Evolutionary conservation across 2,888 invertebrate genomes (phyloP), one percentile per base, ranked within the genome.

Genomic region (Augiades crinisus): DNA sequence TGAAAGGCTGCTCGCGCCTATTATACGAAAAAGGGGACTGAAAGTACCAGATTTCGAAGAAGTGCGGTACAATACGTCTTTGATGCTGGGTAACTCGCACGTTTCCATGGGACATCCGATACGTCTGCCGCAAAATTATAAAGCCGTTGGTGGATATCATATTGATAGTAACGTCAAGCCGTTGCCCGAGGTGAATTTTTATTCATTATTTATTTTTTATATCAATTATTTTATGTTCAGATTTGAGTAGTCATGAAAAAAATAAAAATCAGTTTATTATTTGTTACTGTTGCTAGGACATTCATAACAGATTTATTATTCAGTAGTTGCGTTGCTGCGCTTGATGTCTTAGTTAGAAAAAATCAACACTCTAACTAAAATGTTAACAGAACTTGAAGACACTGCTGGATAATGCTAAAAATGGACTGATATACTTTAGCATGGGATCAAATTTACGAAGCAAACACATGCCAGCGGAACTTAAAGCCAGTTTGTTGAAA

Each of bases 401-500:
- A 46, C 63, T 77, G 52, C 62, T 83, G 59, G 78, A 81, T 19
- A 64, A 63, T 2, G 68, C 81, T 1, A 63, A 70, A 21, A 47
- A 81, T 41, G 84, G 84, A 0, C 73, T 78, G 0, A 74, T 86
- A 24, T 78, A 73, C 61, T 84, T 87, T 59, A 84, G 81, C 54
- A 67, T 85, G 68, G 84, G 86, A 2, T 75, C 81, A 0, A 76
- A 72, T 38, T 59, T 80, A 12, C 65, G 70, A 40, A 75, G 75
- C 44, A 67, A 66, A 6, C 55, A 64, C 0, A 63, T 83, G 57
- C 70, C 79, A 1, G 63, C 65, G 5, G 59, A 62, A 33, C 41
- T 68, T 5, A 70, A 68, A 45, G 55, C 55, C n/a, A 61, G 59
- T 0, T 55, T 85, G 5, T 24, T 84, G 0, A 61, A 67, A 22